Conservation (phyloP, 2,797 vertebrate species). For the Gobionotothen gibberifrons region DNA sequence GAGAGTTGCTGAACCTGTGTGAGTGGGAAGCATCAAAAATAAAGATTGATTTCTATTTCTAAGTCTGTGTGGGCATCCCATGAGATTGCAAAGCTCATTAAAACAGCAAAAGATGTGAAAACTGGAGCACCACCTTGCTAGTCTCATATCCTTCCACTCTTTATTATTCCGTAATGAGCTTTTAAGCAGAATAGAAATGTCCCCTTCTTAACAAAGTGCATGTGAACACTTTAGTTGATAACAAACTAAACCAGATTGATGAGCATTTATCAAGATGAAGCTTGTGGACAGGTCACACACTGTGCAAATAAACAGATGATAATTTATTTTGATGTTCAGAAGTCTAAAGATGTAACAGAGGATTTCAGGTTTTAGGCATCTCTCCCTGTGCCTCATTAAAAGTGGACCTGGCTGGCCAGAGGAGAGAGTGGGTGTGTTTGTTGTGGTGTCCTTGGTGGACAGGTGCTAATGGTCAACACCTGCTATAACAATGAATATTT, state of each 20-base stretch:
- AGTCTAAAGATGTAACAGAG: background rate
- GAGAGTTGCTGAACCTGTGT: background rate
- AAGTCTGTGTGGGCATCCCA: background rate
- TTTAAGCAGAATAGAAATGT: constrained; percentile 29
- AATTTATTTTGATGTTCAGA: background rate
- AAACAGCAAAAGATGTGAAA: constrained; percentile 33
- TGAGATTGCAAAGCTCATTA: constrained; percentile 43
- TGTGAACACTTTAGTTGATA: background rate
- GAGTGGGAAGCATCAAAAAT: constrained; percentile 7
- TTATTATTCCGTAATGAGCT: constrained; percentile 3
- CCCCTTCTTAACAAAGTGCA: constrained; percentile 1
- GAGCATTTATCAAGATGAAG: background rate
- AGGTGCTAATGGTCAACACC: constrained; percentile 45
- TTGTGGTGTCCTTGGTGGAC: constrained; percentile 40
- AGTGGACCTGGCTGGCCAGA: constrained; percentile 30
- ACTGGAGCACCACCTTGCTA: constrained; percentile 30
- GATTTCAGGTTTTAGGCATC: constrained; percentile 9
- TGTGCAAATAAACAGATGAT: background rate
- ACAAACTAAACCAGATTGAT: background rate
- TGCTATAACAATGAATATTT: constrained; percentile 42
- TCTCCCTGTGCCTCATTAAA: constrained; percentile 48
- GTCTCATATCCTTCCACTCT: constrained; percentile 9
- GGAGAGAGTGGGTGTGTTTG: constrained; percentile 23
- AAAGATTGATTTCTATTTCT: constrained; percentile 15
- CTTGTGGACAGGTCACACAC: background rate